Evolutionary conservation across 2,797 vertebrate genomes (phyloP), one percentile per base, ranked within the genome.

Genomic region (Protonibea diacanthus): DNA sequence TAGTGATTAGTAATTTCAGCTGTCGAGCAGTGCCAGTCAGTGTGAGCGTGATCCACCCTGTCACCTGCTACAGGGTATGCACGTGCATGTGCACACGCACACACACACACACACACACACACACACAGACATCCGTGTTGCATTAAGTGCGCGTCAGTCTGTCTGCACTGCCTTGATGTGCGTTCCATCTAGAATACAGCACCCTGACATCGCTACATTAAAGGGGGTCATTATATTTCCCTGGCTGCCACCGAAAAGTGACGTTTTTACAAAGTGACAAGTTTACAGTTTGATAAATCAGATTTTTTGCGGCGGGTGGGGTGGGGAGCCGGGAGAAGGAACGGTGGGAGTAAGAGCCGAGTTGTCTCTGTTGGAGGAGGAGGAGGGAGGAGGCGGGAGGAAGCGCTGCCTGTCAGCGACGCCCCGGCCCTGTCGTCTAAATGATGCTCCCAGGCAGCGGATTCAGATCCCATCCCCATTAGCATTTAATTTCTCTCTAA

Each of bases 401-500:
- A 67, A 85, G 81, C 45, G 69, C 80, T 89, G 89, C 87, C 93
- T 95, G 93, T 95, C 94, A 94, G 81, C 71, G 70, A 87, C 84
- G 82, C 91, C 85, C 82, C 84, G 53, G 85, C 88, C 86, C 81
- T 82, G 91, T 81, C 87, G 90, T 91, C 92, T 93, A 94, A 94
- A 94, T 93, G 91, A 93, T 91, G 86, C 92, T 91, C 90, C 92
- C 85, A 90, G 91, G 93, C 92, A 93, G 88, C 87, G 51, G 90
- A 92, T 95, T 95, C 92, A 90, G 87, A 94, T 94, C 92, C 94
- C 91, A 93, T 94, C 91, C 94, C 95, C 94, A 95, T 95, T 95
- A 95, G 94, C 94, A 95, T 95, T 95, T 95, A 94, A 95, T 96
- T 96, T 95, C 92, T 93, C 89, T 95, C 91, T 95, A 94, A 95